Percentiles rank a stretch among this genome's conserved stretches.
phyloP scores from a whole-genome alignment of 1,140 invertebrate species.

The Zophobas morio region DNA sequence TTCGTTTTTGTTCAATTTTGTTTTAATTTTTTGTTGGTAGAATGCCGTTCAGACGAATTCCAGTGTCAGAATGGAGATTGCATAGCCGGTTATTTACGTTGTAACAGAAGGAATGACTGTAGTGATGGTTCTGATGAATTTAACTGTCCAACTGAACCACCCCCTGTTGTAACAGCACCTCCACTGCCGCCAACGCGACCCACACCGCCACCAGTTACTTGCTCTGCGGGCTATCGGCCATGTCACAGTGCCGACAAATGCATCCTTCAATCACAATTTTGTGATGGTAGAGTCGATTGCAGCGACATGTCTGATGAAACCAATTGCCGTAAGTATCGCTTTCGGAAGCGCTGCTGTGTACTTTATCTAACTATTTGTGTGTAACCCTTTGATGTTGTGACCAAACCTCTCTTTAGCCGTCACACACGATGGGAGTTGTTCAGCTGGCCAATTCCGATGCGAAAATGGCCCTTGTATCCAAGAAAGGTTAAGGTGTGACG shows the following conservation, averaged over 20 bases:
- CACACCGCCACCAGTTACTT: constrained; percentile 61
- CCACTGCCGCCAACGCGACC: constrained; percentile 52
- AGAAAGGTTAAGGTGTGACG: constrained; percentile 69
- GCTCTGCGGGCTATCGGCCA: constrained; percentile 68
- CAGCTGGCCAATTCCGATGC: constrained; percentile 74
- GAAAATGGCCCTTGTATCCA: constrained; percentile 69
- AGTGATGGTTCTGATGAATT: constrained; percentile 84
- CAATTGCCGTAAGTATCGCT: constrained; percentile 73
- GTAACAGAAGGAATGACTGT: constrained; percentile 82
- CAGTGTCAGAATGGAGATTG: constrained; percentile 85
- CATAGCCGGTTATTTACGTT: constrained; percentile 74
- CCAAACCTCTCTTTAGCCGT: constrained; percentile 3
- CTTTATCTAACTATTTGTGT: constrained; percentile 21
- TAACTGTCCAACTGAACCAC: constrained; percentile 62
- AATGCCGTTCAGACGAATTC: constrained; percentile 84
- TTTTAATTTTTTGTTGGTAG: constrained; percentile 57
- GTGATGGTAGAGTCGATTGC: constrained; percentile 79
- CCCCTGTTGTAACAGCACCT: constrained; percentile 55
- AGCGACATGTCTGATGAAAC: constrained; percentile 81
- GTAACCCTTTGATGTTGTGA: constrained; percentile 29
- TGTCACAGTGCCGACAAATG: constrained; percentile 71
- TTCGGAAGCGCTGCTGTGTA: neutral
- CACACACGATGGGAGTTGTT: constrained; percentile 62
- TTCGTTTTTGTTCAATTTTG: constrained; percentile 52
- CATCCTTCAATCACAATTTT: constrained; percentile 70